Base-by-base conservation (phyloP, 2,888 invertebrate species). In the Venustoraphidia nigricollis region DNA sequence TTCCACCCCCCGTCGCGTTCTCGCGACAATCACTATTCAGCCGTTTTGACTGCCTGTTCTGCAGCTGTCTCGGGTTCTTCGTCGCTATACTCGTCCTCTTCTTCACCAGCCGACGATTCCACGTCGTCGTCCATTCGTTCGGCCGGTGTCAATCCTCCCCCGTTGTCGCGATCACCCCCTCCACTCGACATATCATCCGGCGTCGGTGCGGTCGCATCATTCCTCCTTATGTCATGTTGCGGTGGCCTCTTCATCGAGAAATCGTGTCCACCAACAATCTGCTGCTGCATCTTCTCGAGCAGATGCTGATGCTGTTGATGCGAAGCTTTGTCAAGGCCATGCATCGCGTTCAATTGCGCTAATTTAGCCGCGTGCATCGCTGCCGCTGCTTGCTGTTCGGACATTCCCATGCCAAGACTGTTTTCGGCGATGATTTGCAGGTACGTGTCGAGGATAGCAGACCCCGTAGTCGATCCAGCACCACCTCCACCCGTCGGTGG, bases 351-450 rank as follows among this genome's bases (percentile, higher is more conserved):
- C 64, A 86, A 71, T 57, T 86, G 86, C 27, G 85, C 84, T 64
- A 86, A 70, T 66, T 86, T 86, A 35, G 82, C 82, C 1, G 83
- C 83, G 59, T 84, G 84, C 62, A 84, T 74, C 5, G 86, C 85
- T 55, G 81, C 76, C 0, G 73, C 73, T 2, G 79, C 78, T 57
- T 81, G 81, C 52, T 81, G 81, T 44, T 77, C 73, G 53, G 74
- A 73, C 64, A 80, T 72, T 10, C 76, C 75, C 71, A 77, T 74
- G 50, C 83, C 77, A 52, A 81, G 78, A 45, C 84, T 81, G 60
- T 85, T 89, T 63, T 90, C 89, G 2, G 87, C 85, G 59, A 91
- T 88, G 59, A 88, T 82, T 64, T 91, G 90, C 52, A 91, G 73
- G 63, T 91, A 91, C 10, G 90, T 90, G 65, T 91, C 90, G 52